Conservation (phyloP, 2,888 invertebrate genomes). For the Patella depressa region DNA sequence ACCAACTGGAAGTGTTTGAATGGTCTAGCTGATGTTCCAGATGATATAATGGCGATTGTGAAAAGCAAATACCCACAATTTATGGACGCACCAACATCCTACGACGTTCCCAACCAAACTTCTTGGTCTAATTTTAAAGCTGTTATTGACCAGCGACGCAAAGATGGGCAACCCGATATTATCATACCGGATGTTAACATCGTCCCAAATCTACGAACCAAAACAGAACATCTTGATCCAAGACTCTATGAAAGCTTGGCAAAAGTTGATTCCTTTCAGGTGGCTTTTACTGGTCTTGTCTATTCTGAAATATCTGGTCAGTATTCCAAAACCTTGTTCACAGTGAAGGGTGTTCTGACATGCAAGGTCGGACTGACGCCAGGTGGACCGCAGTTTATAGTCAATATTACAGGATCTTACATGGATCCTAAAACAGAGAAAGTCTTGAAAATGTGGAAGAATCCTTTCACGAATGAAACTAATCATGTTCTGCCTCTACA, state of each 20-base stretch:
- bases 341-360: conserved; percentile 26
- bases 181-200: conserved; percentile 40
- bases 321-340: conserved; percentile 31
- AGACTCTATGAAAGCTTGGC: conserved; percentile 30
- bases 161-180: conserved; percentile 37
- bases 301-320: conserved; percentile 40
- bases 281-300: conserved; percentile 35
- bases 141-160: conserved; percentile 40
- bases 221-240: conserved; percentile 31
- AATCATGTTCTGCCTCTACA: conserved; percentile 14
- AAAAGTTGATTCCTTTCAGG: conserved; percentile 5
- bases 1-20: conserved; percentile 40
- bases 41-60: conserved; percentile 39
- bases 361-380: background rate
- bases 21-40: conserved; percentile 36
- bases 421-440: conserved; percentile 26
- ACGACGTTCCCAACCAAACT: conserved; percentile 44
- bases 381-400: background rate
- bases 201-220: conserved; percentile 15
- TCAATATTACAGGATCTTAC: conserved; percentile 12
- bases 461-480: conserved; percentile 38
- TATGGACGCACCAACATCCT: conserved; percentile 34
- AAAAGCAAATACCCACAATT: conserved; percentile 36
- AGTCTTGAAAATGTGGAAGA: conserved; percentile 28
- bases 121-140: conserved; percentile 46